Percentiles rank a stretch among this genome's conserved stretches.
These are phyloP conservation scores for Periphyllus acericola DNA, from an alignment of 2,888 invertebrate species.

Conservation along the genomic window DNA sequence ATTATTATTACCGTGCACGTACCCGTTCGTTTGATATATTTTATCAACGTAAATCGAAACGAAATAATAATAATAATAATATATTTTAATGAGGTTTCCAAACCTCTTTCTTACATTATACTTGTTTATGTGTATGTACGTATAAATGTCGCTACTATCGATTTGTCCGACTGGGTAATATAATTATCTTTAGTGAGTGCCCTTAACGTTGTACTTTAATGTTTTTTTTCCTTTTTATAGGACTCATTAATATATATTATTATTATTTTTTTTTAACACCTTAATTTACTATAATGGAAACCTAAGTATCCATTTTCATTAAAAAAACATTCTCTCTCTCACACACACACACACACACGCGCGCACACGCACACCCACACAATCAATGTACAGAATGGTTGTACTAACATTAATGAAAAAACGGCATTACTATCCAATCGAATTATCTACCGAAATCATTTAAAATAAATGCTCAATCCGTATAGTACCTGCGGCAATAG, in stretches of 20 bases:
- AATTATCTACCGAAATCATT: neutral
- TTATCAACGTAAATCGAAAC: neutral
- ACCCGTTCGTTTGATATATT: no score
- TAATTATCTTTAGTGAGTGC: neutral
- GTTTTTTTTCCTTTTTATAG: neutral
- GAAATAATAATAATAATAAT: neutral
- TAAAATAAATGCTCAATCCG: neutral
- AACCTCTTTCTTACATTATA: neutral
- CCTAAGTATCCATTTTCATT: conserved; percentile 30
- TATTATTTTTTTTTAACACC: neutral
- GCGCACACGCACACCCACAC: neutral
- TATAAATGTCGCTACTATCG: neutral
- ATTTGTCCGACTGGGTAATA: neutral
- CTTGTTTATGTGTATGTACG: neutral
- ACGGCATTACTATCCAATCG: neutral
- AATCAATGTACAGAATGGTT: neutral
- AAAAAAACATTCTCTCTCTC: neutral
- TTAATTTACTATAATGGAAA: conserved; percentile 43
- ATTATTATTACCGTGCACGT: neutral
- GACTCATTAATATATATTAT: conserved; percentile 29
- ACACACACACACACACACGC: neutral
- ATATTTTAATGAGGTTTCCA: neutral
- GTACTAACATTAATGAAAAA: conserved; percentile 7
- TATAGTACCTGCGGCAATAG: neutral
- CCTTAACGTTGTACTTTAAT: neutral